Evolutionary conservation across 2,113 vertebrate species (phyloP).

Genomic region (Entomyzon cyanotis): DNA sequence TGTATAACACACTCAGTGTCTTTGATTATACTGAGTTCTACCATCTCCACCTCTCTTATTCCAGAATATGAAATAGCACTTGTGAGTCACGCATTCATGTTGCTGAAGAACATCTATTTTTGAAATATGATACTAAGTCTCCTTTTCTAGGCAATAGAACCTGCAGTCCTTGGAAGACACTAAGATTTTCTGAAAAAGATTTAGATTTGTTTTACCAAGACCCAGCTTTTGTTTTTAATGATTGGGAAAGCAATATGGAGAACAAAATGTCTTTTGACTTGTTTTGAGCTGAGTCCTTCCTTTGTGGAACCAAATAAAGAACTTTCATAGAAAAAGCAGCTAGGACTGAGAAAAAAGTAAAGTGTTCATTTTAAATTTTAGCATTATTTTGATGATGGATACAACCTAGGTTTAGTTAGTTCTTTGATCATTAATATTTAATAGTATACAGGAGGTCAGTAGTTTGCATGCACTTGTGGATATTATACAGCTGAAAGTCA

Average conservation of each 20-base stretch:
- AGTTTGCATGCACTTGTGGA: neutral
- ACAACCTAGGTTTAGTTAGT: neutral
- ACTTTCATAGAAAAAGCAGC: neutral
- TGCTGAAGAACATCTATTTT: neutral
- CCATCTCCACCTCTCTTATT: neutral
- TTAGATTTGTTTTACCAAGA: neutral
- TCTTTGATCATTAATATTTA: neutral
- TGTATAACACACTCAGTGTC: neutral
- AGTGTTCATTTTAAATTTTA: neutral
- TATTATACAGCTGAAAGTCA: neutral
- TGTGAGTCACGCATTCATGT: neutral
- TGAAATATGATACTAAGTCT: neutral
- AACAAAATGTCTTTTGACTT: neutral
- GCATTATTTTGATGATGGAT: neutral
- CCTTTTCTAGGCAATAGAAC: neutral
- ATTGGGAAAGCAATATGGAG: neutral
- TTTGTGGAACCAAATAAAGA: neutral
- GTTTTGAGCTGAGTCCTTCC: neutral
- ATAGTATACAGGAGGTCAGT: neutral
- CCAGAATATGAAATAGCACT: neutral
- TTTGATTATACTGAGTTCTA: neutral
- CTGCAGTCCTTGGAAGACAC: neutral
- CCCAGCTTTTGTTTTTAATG: neutral
- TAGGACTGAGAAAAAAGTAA: neutral
- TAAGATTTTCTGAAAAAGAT: neutral